These are phyloP conservation scores for Rhyzopertha dominica DNA, from an alignment of 1,140 invertebrate species.

Conservation along the genomic window DNA sequence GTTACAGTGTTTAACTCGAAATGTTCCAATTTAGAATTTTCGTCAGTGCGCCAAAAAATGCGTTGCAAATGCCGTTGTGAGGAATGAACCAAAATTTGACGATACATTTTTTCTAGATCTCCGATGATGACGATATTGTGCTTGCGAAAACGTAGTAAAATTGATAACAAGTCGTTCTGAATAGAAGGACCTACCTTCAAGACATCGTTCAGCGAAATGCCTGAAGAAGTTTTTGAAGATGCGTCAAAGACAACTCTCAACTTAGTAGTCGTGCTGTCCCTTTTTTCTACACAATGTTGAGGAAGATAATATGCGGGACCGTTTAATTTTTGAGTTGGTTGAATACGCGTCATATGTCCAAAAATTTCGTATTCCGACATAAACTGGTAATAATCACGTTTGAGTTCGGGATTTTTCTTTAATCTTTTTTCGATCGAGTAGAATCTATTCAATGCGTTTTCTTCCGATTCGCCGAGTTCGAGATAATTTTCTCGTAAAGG, in stretches of 20 bases:
- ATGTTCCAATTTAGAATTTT: conserved; percentile 20
- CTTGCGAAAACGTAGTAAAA: conserved; percentile 26
- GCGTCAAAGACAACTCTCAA: conserved; percentile 18
- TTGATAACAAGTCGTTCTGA: conserved; percentile 29
- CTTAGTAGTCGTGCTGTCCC: conserved; percentile 33
- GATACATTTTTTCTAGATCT: conserved; percentile 49
- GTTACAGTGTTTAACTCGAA: conserved; percentile 40
- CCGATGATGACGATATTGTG: conserved; percentile 22
- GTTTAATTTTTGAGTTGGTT: conserved; percentile 7
- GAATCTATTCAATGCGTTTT: conserved; percentile 23
- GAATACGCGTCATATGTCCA: conserved; percentile 37
- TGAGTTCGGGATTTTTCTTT: conserved; percentile 21
- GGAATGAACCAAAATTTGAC: conserved; percentile 39
- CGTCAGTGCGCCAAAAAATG: conserved; percentile 40
- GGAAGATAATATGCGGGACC: conserved; percentile 24
- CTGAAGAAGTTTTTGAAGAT: conserved; percentile 22
- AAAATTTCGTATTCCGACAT: conserved; percentile 42
- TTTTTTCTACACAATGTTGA: conserved; percentile 42
- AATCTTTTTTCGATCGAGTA: conserved; percentile 20
- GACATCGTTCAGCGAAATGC: conserved; percentile 34
- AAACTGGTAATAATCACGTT: conserved; percentile 33
- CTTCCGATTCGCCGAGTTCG: conserved; percentile 25
- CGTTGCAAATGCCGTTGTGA: conserved; percentile 38
- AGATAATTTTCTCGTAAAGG: conserved; percentile 14
- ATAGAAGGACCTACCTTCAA: conserved; percentile 29